Evolutionary conservation across 1,140 invertebrate genomes (phyloP), one percentile per base, ranked within the genome.

Genomic region (Thaumetopoea pityocampa): DNA sequence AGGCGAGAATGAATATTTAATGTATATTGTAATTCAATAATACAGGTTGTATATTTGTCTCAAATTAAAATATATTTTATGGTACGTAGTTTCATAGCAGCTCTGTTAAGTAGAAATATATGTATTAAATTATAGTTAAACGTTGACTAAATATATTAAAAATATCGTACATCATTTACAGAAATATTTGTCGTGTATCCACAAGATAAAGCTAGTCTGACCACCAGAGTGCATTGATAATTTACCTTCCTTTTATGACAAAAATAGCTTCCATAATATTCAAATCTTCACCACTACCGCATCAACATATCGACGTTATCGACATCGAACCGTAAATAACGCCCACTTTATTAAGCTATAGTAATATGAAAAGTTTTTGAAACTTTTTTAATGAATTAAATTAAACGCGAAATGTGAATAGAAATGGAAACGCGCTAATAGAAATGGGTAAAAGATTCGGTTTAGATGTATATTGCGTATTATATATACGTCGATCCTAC

Each of bases 191-290:
- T 24, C 16, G n/a, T n/a, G n/a, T n/a, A n/a, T n/a, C n/a, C n/a
- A n/a, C n/a, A n/a, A n/a, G n/a, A 30, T 8, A 23, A 17, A 18
- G 42, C 54, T 43, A 51, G 55, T 51, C 47, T 59, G 72, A 77
- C 77, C 74, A 73, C 74, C 77, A 72, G 72, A 54, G 50, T 47
- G 50, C 64, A 70, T 58, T 71, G 69, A 61, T 62, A 67, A 64
- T 50, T 64, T 66, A 58, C 54, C 63, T 55, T 67, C 57, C 56
- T 51, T 69, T 64, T 59, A 64, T 82, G 70, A 78, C 74, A 82
- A 82, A 82, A 82, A 82, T 82, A 82, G 64, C 69, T 68, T 76
- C 56, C 62, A 62, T 76, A 65, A 64, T 50, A n/a, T 52, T 41
- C 61, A 53, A 63, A 33, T 65, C 57, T 62, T 51, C 57, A 48